A percentile compares a stretch with the other conserved stretches of the same genome.
phyloP scores from a whole-genome alignment of 2,113 vertebrate genomes.

The Proterorhinus semilunaris region DNA sequence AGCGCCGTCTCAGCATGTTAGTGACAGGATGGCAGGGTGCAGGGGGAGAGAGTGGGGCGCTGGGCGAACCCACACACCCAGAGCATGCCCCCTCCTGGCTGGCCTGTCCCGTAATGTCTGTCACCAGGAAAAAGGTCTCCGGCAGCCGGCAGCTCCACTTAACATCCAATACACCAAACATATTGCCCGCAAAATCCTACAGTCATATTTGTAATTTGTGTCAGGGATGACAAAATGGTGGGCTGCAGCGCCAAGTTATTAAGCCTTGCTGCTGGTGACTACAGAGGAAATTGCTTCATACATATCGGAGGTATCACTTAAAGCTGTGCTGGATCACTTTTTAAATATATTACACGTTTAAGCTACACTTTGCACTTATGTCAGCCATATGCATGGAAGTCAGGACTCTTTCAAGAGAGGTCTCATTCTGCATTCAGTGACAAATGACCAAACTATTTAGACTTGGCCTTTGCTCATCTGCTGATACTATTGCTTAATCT shows the following conservation, averaged over 20 bases:
- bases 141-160: conserved; percentile 17
- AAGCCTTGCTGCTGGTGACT: not conserved
- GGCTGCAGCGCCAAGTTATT: not conserved
- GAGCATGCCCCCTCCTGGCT: conserved; percentile 33
- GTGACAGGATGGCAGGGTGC: conserved; percentile 34
- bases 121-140: conserved; percentile 26
- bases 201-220: conserved; percentile 18
- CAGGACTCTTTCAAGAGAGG: not conserved
- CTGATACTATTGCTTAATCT: too few relatives aligned
- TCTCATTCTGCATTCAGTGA: not conserved
- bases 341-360: conserved; percentile 10
- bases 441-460: not conserved
- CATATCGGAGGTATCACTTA: not conserved
- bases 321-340: not conserved
- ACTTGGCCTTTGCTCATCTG: too few relatives aligned
- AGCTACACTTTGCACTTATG: conserved; percentile 3
- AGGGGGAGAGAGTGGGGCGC: conserved; percentile 17
- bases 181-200: conserved; percentile 21
- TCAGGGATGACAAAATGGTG: not conserved
- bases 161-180: conserved; percentile 14
- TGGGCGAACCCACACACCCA: conserved; percentile 44
- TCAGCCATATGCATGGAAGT: not conserved
- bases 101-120: conserved; percentile 47
- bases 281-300: not conserved
- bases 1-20: conserved; percentile 65